These are phyloP conservation scores for Onychomys arenicola DNA, from an alignment of 2,797 vertebrate genomes.

Conservation along the genomic window DNA sequence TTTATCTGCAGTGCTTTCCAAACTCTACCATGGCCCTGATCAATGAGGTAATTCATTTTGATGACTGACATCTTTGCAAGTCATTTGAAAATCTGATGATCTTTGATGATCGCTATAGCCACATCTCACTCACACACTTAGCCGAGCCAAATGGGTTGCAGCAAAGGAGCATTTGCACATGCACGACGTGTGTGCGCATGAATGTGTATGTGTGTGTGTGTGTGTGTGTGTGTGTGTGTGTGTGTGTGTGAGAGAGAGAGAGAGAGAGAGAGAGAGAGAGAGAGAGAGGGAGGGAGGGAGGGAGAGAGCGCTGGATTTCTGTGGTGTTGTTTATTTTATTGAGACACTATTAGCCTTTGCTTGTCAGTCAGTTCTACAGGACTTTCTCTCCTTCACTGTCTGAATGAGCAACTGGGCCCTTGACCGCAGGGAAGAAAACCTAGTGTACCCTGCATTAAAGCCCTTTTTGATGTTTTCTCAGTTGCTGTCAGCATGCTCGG, in stretches of 20 bases:
- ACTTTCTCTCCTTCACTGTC: conserved; percentile 75
- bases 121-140: conserved; percentile 11
- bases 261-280: background rate
- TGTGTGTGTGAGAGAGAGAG: background rate
- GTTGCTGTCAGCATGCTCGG: conserved; percentile 32
- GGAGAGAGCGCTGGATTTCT: background rate
- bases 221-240: background rate
- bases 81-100: conserved; percentile 38
- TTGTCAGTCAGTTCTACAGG: conserved; percentile 62
- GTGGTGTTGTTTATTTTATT: conserved; percentile 28
- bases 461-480: conserved; percentile 66
- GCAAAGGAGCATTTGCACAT: background rate
- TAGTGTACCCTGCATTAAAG: conserved; percentile 75
- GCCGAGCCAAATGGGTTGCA: conserved; percentile 39
- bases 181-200: background rate
- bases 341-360: conserved; percentile 52
- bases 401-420: conserved; percentile 77
- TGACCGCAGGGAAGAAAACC: conserved; percentile 39
- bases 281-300: background rate
- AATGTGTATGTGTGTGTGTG: background rate
- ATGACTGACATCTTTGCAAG: conserved; percentile 30
- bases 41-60: conserved; percentile 44
- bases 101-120: conserved; percentile 21
- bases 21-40: conserved; percentile 11
- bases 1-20: conserved; percentile 38